Base-by-base conservation (phyloP, 2,113 vertebrate genomes). In the Helogale parvula region DNA sequence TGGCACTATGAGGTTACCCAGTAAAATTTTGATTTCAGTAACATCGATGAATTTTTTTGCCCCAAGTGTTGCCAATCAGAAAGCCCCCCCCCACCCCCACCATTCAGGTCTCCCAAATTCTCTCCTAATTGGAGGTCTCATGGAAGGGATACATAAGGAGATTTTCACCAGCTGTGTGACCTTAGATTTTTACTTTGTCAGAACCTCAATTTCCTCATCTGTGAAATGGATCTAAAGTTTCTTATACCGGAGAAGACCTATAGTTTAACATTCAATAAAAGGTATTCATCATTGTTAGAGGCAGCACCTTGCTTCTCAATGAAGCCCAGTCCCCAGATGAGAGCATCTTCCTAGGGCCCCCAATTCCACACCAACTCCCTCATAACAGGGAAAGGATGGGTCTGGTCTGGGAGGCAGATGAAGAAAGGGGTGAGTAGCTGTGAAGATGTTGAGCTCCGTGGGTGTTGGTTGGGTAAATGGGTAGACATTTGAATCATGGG, bases 21-120 rank as follows among this genome's bases (percentile, higher is more conserved):
- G 92, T 94, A 97, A 97, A 96, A 82, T 88, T 25, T 88, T 92
- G 35, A 97, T 91, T 94, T 96, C 71, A 69, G 90, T 86, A 84
- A 95, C 65, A 82, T 14, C 12, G 0, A 27, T 50, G 52, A 2
- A 3, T 47, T 76, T 89, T 97, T 92, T 81, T 81, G 66, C 38
- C 60, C 50, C 91, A 63, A 72, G 52, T 52, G 4, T 82, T 50
- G 23, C 52, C 76, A 86, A 15, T 85, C 31, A 71, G 65, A 91
- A 71, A 76, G 23, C 8, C 6, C 31, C 6, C 31, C 81, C 8
- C 6, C 31, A 10, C 4, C 81, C 4, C 52, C 33, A n/a, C 82
- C 52, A n/a, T 54, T 90, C 29, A 23, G 11, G 15, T 93, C 54
- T 77, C 60, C 72, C 41, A 65, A 69, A 41, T 86, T 63, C 68